These are phyloP conservation scores for Phalera bucephala DNA, from an alignment of 2,888 invertebrate genomes.

Conservation along the genomic window DNA sequence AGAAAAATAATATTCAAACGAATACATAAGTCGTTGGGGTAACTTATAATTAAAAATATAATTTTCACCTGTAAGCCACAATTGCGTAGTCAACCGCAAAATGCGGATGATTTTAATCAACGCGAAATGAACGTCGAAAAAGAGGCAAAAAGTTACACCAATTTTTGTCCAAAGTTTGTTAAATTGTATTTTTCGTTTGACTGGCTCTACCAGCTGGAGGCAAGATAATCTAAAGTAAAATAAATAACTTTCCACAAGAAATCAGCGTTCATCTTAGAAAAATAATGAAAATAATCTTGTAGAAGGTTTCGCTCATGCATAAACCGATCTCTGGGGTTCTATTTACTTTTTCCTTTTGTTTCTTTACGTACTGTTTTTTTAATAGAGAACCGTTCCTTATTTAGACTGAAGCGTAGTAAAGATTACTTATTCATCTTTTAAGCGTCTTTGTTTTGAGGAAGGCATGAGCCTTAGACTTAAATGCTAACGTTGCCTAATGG, in stretches of 20 bases:
- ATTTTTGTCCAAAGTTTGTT: constrained; percentile 41
- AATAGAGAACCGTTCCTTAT: too few species aligned
- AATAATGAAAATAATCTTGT: constrained; percentile 16
- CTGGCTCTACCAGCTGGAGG: constrained; percentile 36
- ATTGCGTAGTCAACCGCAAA: constrained; percentile 19
- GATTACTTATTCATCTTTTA: too few species aligned
- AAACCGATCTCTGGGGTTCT: constrained; percentile 12
- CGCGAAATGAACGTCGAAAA: constrained; percentile 38
- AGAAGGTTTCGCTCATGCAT: constrained; percentile 7
- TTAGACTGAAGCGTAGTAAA: too few species aligned
- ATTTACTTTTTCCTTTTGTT: background rate
- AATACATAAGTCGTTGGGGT: too few species aligned
- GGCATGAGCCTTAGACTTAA: too few species aligned
- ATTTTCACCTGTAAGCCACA: too few species aligned
- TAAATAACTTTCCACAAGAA: constrained; percentile 37
- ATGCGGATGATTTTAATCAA: constrained; percentile 41
- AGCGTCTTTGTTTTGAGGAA: too few species aligned
- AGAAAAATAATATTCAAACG: too few species aligned
- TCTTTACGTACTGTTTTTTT: constrained; percentile 1
- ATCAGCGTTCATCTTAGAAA: constrained; percentile 34
- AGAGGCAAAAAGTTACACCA: constrained; percentile 41
- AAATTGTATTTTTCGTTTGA: constrained; percentile 53
- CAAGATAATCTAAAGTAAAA: constrained; percentile 22
- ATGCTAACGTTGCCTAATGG: too few species aligned
- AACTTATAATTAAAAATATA: too few species aligned